Base-by-base conservation (phyloP, 2,113 vertebrate species). In the Pterocles gutturalis region DNA sequence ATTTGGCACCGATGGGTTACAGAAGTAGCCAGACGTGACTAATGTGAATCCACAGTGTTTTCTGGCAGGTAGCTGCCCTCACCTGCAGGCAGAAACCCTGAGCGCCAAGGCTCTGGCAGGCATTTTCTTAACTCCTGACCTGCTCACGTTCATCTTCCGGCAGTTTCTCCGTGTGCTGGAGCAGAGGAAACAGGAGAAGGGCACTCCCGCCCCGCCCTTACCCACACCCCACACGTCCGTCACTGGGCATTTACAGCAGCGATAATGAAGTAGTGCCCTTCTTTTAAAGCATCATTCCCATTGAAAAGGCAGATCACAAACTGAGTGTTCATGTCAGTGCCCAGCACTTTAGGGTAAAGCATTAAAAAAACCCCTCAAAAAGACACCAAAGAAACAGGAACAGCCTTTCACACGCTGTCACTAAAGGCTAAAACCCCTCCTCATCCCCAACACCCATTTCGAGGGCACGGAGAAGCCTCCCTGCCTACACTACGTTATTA, bases 171-270 rank as follows among this genome's bases (percentile, higher is more conserved):
- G 33, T 18, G 11, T 0, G 6, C 7, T 7, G 45, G 38, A 72
- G 19, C 14, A 38, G 26, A 48, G 9, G 2, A 11, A 28, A 14
- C 3, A 10, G 8, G 5, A 15, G 6, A 4, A 24, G 18, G 26
- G 28, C 5, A 16, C 18, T 38, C n/a, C 25, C 8, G 6, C 11
- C 13, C 5, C 0, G 0, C 17, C 16, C 0, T 4, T 46, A 21
- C 53, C 11, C 28, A 28, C 1, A 7, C 18, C 34, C 3, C 5
- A 78, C 8, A 38, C 38, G 20, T 13, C 76, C 38, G 20, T 13
- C 76, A 75, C 25, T 0, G 5, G 9, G 9, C 9, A 17, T 15
- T 17, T 25, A 7, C 1, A 43, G 5, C 11, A 69, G 22, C 46
- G 51, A 1, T 10, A 33, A 41, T 5, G 2, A 66, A 66, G 53